phyloP scores from a whole-genome alignment of 2,797 vertebrate species.

The Muscicapa comitata region DNA sequence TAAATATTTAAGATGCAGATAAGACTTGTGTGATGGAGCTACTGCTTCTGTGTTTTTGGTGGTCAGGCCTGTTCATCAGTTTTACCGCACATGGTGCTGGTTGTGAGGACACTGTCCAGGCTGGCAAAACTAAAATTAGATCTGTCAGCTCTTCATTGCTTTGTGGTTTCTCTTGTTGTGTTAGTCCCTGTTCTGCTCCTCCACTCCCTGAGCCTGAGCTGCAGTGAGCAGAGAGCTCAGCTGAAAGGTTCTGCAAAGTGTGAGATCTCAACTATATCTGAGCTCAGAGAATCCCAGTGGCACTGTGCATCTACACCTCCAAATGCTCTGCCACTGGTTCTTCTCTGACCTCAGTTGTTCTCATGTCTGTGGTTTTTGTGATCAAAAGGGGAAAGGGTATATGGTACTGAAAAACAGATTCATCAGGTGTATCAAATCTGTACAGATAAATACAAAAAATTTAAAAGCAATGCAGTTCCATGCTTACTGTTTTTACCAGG shows the following conservation, averaged over 20 bases:
- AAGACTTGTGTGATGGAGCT: not conserved
- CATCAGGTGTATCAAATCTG: not conserved
- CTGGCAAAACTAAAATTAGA: not conserved
- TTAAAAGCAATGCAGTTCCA: not conserved
- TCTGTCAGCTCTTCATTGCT: not conserved
- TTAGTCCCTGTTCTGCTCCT: not conserved
- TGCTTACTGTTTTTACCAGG: not conserved
- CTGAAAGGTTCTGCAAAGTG: not conserved
- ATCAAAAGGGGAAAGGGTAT: not conserved
- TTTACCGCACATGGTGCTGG: not conserved
- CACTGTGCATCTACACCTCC: accelerated
- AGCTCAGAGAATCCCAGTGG: not conserved
- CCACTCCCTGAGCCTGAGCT: not conserved
- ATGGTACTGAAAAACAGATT: not conserved
- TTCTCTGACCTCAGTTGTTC: not conserved
- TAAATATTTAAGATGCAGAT: slow-evolving; percentile 1
- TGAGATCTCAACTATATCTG: not conserved
- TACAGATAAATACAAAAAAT: not conserved
- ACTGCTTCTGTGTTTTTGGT: not conserved
- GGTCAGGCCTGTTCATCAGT: not conserved
- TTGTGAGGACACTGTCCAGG: not conserved
- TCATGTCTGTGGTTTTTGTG: not conserved
- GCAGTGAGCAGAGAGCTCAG: not conserved
- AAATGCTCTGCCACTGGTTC: not conserved
- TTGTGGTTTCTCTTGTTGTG: not conserved